Evolutionary conservation across 1,140 invertebrate species (phyloP).

Genomic region (Bombus haemorrhoidalis): DNA sequence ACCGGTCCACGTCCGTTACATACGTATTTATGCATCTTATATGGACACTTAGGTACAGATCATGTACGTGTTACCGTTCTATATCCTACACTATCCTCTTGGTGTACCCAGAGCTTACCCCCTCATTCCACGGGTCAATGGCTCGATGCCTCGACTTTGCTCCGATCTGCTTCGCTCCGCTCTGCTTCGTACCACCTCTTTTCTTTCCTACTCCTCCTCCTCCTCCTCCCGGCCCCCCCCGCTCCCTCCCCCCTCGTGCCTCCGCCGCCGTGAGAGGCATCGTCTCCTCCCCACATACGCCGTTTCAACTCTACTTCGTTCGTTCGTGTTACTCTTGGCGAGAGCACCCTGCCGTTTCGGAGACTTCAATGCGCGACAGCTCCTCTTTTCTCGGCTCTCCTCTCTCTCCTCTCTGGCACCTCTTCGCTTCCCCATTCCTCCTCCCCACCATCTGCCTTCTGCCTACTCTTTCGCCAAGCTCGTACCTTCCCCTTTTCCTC

Average conservation of each 20-base stretch:
- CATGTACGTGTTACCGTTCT: conserved; percentile 30
- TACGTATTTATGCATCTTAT: neutral
- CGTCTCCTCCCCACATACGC: conserved; percentile 46
- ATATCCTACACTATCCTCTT: conserved; percentile 47
- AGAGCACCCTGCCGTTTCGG: conserved; percentile 70
- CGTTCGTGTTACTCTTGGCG: conserved; percentile 66
- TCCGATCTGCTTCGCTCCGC: conserved; percentile 64
- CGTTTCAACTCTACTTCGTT: conserved; percentile 43
- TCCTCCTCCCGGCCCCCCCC: too few species aligned
- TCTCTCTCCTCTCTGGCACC: conserved; percentile 65
- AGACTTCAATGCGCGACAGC: conserved; percentile 80
- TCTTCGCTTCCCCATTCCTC: conserved; percentile 67
- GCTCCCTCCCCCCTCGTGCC: conserved; percentile 19
- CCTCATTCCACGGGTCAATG: conserved; percentile 75
- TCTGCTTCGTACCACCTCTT: conserved; percentile 54
- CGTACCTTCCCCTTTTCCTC: conserved; percentile 47
- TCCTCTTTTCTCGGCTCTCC: conserved; percentile 71
- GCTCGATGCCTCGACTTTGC: conserved; percentile 62
- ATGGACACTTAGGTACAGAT: neutral
- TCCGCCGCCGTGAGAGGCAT: conserved; percentile 39
- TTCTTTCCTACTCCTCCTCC: too few species aligned
- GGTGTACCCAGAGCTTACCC: conserved; percentile 62
- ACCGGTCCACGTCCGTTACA: conserved; percentile 8
- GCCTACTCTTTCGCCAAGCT: conserved; percentile 59
- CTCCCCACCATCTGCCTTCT: conserved; percentile 37